These are phyloP conservation scores for Orchestia grillus DNA, from an alignment of 1,140 invertebrate genomes.

Conservation along the genomic window DNA sequence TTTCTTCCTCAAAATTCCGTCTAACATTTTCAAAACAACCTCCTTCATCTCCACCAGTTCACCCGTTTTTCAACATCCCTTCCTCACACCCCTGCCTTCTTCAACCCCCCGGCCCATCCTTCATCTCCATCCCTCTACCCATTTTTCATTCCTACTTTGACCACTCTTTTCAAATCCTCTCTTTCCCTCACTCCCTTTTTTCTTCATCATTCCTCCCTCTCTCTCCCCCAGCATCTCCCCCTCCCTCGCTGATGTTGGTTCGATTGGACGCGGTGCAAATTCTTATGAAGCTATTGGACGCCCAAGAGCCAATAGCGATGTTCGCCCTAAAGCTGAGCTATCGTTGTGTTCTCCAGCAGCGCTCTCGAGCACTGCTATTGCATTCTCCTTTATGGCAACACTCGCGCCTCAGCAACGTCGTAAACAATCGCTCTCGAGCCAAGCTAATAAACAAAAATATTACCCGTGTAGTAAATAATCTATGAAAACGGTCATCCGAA, in stretches of 20 bases:
- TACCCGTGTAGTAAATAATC: constrained; percentile 2
- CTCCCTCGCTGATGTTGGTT: constrained; percentile 30
- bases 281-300: constrained; percentile 52
- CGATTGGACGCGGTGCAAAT: constrained; percentile 46
- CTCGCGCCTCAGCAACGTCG: background rate
- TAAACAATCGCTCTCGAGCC: constrained; percentile 21
- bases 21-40: background rate
- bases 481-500: background rate
- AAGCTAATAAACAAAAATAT: background rate
- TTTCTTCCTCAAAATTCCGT: background rate
- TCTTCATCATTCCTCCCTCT: constrained; percentile 20
- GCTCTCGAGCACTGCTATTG: constrained; percentile 18
- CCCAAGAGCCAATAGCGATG: constrained; percentile 31
- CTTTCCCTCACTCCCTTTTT: background rate
- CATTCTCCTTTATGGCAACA: constrained; percentile 31
- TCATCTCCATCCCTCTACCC: background rate
- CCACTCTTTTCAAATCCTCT: background rate
- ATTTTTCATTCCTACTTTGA: background rate
- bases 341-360: background rate
- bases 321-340: constrained; percentile 17
- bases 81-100: background rate
- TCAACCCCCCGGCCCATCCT: background rate
- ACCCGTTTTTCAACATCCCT: background rate
- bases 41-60: background rate
- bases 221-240: background rate